Evolutionary conservation across 2,113 vertebrate species (phyloP), one percentile per base, ranked within the genome.

Genomic region (Heterotis niloticus): DNA sequence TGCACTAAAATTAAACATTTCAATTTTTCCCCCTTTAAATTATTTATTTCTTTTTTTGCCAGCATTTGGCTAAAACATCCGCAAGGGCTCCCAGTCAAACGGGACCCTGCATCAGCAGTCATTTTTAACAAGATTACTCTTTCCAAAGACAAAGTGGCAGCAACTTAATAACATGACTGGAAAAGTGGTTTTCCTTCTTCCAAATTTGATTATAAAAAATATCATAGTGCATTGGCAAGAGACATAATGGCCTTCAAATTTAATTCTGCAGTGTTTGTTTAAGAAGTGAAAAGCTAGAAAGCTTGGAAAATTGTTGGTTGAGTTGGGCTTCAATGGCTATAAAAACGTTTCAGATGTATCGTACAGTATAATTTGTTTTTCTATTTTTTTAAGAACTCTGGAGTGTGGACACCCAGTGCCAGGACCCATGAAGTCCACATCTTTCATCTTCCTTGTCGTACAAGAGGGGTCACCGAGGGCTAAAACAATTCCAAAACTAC

Each of bases 251-350:
- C 76, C 75, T 64, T 54, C 78, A 84, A 87, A 87, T 85, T 81
- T 24, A 83, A 85, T 87, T 84, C 77, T 77, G n/a, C 76, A 79
- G 66, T 84, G 83, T 87, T 87, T 83, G 84, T 77, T 82, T 82
- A 80, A 84, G 80, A 66, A 81, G 64, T 74, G 72, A 79, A 74
- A 79, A 60, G 69, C 44, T 73, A 34, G 65, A 79, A 79, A 65
- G 70, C 69, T 79, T 24, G 51, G 59, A 72, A 20, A 65, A 65
- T 59, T 70, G 78, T 66, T 75, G 82, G 73, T 69, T 82, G 81
- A 84, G 78, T 73, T 44, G 7, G 69, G 79, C 79, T 80, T 84
- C 78, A 84, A 85, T 82, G 70, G 57, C 64, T 54, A 56, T 60
- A n/a, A 52, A 62, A 56, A 65, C 54, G 14, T 64, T 79, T 79